Base-by-base conservation (phyloP, 2,797 vertebrate species). In the Sebastes minor region DNA sequence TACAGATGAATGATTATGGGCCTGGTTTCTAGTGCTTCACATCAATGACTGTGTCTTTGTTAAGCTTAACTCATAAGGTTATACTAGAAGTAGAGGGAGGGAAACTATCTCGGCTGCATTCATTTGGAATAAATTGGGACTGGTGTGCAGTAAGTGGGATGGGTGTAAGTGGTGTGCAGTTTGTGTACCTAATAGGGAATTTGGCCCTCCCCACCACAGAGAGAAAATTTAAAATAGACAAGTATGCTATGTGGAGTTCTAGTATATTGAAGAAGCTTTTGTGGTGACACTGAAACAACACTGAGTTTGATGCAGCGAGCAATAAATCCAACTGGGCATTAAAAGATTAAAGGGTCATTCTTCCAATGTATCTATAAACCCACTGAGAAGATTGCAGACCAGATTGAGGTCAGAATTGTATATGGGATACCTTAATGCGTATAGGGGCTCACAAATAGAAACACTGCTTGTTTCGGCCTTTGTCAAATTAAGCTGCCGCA, bases 341-440 rank as follows among this genome's bases (percentile, higher is more conserved):
- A 82, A 78, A 80, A 83, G 66, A 83, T 87, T 81, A 77, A 82
- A 82, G 67, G 66, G 69, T 86, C 35, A 30, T 65, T 63, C 9
- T 30, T 80, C 23, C 59, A 76, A 2, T 72, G 63, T 71, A 75
- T 89, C 64, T 68, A 13, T 65, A 38, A 22, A 69, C 33, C 65
- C 33, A 3, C 68, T 77, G 71, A 76, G 74, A 62, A 76, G 71
- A 77, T 76, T 76, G 64, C 57, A 60, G 70, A 70, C 55, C 63
- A 81, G 74, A 60, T 70, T 59, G 62, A 78, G 72, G 75, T 87
- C 64, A 81, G 42, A 84, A 52, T 78, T 69, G 14, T 84, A 33
- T 46, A 74, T 69, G 6, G n/a, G 28, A 81, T 79, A 74, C 53
- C 8, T 74, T 28, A 56, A 69, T 76, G 46, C 7, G 5, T 66